These are phyloP conservation scores for Phainopepla nitens DNA, from an alignment of 2,113 vertebrate species.

Conservation along the genomic window DNA sequence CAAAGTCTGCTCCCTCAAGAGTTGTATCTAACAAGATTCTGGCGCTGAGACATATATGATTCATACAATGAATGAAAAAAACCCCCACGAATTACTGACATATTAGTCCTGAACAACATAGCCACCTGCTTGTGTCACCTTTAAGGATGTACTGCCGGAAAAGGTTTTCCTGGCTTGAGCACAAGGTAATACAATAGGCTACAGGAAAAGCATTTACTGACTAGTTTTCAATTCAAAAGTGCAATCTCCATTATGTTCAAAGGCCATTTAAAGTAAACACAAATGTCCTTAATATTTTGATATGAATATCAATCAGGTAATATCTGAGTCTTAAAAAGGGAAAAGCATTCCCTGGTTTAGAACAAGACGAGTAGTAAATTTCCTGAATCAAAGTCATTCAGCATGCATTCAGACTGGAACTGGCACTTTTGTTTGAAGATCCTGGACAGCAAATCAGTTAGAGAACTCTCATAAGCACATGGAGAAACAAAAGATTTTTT, in stretches of 20 bases:
- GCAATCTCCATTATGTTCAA: background rate
- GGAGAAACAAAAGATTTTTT: background rate
- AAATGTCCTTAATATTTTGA: background rate
- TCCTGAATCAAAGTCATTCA: background rate
- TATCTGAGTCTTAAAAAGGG: background rate
- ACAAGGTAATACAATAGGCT: background rate
- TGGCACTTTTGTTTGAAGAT: background rate
- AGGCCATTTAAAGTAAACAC: background rate
- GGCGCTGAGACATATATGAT: background rate
- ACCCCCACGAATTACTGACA: background rate
- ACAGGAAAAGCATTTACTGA: background rate
- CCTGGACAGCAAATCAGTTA: background rate
- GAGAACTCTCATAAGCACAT: background rate
- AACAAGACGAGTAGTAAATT: background rate
- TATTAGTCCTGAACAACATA: background rate
- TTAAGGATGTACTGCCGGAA: background rate
- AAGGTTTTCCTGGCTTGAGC: background rate
- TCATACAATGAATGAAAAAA: background rate
- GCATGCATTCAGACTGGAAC: background rate
- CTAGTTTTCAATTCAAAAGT: background rate
- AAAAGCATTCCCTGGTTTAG: background rate
- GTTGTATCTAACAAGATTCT: background rate
- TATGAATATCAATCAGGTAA: background rate
- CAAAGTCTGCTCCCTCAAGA: background rate
- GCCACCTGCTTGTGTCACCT: background rate